Percentiles rank a stretch among this genome's conserved stretches.
These are phyloP conservation scores for Acanthurus lineatus DNA, from an alignment of 2,797 vertebrate genomes.

Conservation along the genomic window DNA sequence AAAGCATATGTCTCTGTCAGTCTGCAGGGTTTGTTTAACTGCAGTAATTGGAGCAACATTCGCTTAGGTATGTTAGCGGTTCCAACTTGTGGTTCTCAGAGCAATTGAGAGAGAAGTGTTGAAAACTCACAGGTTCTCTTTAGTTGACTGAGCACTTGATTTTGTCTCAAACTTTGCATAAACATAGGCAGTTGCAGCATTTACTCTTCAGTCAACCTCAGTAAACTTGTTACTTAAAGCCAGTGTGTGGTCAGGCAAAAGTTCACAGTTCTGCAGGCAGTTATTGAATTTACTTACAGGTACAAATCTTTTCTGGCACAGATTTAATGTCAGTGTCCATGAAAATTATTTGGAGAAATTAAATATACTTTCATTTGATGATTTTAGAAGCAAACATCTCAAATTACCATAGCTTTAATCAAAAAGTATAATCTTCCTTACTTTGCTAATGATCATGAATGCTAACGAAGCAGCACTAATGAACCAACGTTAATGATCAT, in stretches of 20 bases:
- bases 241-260: slow-evolving; percentile 7
- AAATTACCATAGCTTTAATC: slow-evolving; percentile 45
- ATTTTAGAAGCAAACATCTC: slow-evolving; percentile 25
- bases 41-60: slow-evolving; percentile 52
- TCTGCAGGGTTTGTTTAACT: slow-evolving; percentile 41
- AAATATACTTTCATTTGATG: slow-evolving; percentile 16
- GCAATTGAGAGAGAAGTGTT: slow-evolving; percentile 19
- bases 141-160: slow-evolving; percentile 9
- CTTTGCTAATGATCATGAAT: slow-evolving; percentile 41
- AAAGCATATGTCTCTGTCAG: slow-evolving; percentile 27
- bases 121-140: neutral
- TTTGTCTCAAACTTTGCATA: slow-evolving; percentile 23
- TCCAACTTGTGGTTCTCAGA: slow-evolving; percentile 25
- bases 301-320: slow-evolving; percentile 16
- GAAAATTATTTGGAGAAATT: neutral
- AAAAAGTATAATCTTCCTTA: slow-evolving; percentile 31
- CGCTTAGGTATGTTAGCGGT: slow-evolving; percentile 18
- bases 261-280: slow-evolving; percentile 6
- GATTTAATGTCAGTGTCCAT: slow-evolving; percentile 17
- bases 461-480: slow-evolving; percentile 47
- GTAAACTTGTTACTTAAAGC: slow-evolving; percentile 15
- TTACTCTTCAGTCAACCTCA: slow-evolving; percentile 33
- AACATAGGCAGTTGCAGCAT: slow-evolving; percentile 17
- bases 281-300: slow-evolving; percentile 20
- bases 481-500: slow-evolving; percentile 38